Percentiles rank a stretch among this genome's conserved stretches.
Conservation (phyloP, 2,113 vertebrate species). For the Microtus ochrogaster region DNA sequence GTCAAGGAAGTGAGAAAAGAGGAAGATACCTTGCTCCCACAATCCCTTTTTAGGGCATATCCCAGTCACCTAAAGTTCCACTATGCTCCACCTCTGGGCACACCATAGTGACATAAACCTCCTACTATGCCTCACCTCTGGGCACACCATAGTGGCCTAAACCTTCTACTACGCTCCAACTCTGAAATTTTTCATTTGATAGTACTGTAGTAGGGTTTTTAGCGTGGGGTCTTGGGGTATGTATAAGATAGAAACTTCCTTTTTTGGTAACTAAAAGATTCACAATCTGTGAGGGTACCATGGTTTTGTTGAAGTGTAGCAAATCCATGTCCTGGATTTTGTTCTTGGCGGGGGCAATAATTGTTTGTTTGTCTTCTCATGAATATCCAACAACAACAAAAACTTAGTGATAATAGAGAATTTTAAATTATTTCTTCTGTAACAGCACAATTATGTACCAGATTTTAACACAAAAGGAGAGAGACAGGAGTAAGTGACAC, state of each 20-base stretch:
- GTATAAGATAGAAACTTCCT: neutral
- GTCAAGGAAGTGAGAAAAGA: neutral
- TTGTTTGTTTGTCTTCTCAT: neutral
- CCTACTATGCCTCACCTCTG: neutral
- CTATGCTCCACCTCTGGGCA: neutral
- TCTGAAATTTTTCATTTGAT: neutral
- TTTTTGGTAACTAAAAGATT: neutral
- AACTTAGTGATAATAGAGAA: neutral
- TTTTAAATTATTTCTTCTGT: conserved; percentile 45
- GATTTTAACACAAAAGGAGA: conserved; percentile 52
- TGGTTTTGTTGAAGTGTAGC: neutral
- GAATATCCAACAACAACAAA: neutral
- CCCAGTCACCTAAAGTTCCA: neutral
- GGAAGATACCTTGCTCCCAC: neutral
- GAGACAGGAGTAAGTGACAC: conserved; percentile 19
- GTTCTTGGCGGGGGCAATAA: neutral
- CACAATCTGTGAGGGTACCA: neutral
- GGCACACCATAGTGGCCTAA: too few species aligned
- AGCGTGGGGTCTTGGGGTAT: fast-evolving
- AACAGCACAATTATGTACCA: neutral
- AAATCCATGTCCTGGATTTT: neutral
- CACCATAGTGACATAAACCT: neutral
- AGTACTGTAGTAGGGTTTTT: neutral
- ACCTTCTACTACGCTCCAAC: neutral
- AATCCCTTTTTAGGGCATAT: neutral